phyloP scores from a whole-genome alignment of 2,113 vertebrate genomes.

The Falco punctatus region DNA sequence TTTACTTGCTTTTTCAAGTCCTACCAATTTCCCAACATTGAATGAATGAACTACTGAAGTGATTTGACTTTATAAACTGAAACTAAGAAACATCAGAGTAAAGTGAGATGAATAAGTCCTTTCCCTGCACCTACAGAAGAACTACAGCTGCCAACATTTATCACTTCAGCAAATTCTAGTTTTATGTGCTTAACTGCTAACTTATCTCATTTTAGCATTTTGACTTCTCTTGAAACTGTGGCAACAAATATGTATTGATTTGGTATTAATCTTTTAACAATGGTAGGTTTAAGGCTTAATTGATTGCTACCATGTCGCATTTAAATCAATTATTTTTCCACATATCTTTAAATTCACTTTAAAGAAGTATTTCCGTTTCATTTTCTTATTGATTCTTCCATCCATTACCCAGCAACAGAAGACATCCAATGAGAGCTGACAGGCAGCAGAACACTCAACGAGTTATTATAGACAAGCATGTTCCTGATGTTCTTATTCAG shows the following conservation, averaged over 20 bases:
- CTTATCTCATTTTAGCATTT: neutral
- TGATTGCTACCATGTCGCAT: neutral
- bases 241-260: neutral
- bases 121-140: neutral
- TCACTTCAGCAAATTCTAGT: neutral
- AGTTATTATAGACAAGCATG: neutral
- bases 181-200: neutral
- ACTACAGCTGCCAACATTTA: neutral
- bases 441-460: neutral
- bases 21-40: neutral
- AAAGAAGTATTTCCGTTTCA: neutral
- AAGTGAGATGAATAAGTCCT: neutral
- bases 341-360: neutral
- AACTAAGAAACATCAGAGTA: neutral
- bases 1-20: conserved; percentile 21
- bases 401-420: neutral
- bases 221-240: neutral
- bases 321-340: neutral
- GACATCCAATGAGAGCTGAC: neutral
- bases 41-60: neutral
- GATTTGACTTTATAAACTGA: neutral
- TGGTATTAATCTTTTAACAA: neutral
- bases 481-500: neutral
- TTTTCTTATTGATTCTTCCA: neutral
- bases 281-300: neutral